Percentiles rank a stretch among this genome's conserved stretches.
These are phyloP conservation scores for Prorops nasuta DNA, from an alignment of 1,140 invertebrate genomes.

Conservation along the genomic window DNA sequence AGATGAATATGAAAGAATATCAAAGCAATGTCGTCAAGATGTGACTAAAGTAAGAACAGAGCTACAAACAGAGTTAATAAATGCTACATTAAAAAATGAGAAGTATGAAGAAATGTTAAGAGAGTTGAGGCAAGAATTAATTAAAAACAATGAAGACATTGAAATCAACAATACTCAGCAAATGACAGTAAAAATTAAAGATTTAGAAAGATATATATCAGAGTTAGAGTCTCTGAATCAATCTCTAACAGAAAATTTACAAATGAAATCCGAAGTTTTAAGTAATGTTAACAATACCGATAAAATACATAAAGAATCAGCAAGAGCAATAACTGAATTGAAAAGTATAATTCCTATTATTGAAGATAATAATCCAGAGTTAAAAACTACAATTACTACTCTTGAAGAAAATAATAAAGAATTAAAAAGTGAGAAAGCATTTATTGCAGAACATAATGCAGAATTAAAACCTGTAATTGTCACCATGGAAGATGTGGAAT, in stretches of 20 bases:
- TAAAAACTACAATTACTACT: neutral
- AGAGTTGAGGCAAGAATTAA: neutral
- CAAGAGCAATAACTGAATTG: neutral
- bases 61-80: too few relatives aligned
- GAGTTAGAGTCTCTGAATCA: neutral
- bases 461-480: neutral
- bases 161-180: conserved; percentile 2
- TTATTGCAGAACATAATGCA: neutral
- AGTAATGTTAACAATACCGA: neutral
- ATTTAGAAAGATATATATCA: neutral
- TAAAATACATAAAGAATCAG: conserved; percentile 9
- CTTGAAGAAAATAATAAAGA: conserved; percentile 36
- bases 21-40: neutral
- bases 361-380: neutral
- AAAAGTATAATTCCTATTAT: neutral
- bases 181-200: neutral
- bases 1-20: conserved; percentile 4
- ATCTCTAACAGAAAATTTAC: neutral
- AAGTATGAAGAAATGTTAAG: neutral
- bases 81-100: neutral
- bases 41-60: neutral
- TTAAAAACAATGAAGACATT: neutral
- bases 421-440: conserved; percentile 9
- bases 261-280: conserved; percentile 2
- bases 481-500: neutral